A percentile compares a stretch with the other conserved stretches of the same genome.
Evolutionary conservation across 2,888 invertebrate species (phyloP).

Genomic region (Heterodera filipjevi): DNA sequence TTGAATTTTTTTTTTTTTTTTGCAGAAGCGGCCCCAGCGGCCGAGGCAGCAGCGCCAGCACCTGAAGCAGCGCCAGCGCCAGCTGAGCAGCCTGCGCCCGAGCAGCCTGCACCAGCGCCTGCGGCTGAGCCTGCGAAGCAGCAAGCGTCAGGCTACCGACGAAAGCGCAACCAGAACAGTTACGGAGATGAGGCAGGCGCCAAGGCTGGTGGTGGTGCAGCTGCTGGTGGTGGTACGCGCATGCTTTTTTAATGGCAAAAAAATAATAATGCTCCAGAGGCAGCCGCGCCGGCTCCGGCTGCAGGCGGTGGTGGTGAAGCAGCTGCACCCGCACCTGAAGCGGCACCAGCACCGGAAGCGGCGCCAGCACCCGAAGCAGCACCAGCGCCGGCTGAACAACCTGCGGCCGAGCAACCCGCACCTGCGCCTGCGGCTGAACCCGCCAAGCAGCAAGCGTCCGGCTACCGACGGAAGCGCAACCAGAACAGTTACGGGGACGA

Average conservation of each 20-base stretch:
- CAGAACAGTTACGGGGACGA: conserved; percentile 33
- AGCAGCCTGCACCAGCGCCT: conserved; percentile 33
- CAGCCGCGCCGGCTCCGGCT: conserved; percentile 33
- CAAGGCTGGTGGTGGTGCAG: conserved; percentile 20
- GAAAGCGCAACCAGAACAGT: conserved; percentile 37
- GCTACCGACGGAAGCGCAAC: conserved; percentile 39
- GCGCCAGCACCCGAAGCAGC: conserved; percentile 34
- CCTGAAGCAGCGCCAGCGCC: conserved; percentile 36
- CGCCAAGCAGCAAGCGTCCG: conserved; percentile 40
- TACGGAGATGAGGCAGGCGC: conserved; percentile 37
- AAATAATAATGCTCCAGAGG: conserved; percentile 16
- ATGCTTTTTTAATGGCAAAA: conserved; percentile 14
- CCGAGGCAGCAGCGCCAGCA: conserved; percentile 37
- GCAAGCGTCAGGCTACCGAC: conserved; percentile 40
- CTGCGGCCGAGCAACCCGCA: conserved; percentile 36
- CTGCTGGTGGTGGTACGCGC: conserved; percentile 33
- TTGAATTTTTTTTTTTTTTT: not conserved
- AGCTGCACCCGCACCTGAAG: conserved; percentile 31
- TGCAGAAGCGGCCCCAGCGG: conserved; percentile 32
- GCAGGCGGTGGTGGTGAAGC: conserved; percentile 28
- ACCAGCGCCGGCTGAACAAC: conserved; percentile 33
- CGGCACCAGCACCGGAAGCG: conserved; percentile 24
- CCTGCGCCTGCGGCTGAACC: conserved; percentile 37
- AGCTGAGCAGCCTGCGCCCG: conserved; percentile 34
- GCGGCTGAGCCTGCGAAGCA: conserved; percentile 38